phyloP scores from a whole-genome alignment of 2,797 vertebrate species.

The Syncerus caffer region DNA sequence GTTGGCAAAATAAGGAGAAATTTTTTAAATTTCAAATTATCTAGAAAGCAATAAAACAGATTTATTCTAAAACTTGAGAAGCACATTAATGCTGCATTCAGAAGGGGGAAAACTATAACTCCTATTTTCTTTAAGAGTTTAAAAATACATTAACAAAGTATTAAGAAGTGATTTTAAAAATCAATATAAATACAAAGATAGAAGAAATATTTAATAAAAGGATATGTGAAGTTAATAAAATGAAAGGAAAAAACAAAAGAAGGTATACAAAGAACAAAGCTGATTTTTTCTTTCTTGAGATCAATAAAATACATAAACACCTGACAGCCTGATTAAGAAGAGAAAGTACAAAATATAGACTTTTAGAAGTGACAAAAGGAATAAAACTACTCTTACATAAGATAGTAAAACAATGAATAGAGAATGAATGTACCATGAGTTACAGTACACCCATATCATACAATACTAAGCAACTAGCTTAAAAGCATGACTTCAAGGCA shows the following conservation, averaged over 20 bases:
- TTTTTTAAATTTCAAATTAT: not conserved
- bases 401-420: not conserved
- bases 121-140: not conserved
- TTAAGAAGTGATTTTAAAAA: not conserved
- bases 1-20: not conserved
- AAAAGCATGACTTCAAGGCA: not conserved
- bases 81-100: not conserved
- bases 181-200: not conserved
- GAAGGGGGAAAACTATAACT: not conserved
- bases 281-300: not conserved
- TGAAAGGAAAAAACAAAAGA: not conserved
- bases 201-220: not conserved
- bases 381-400: not conserved
- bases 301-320: not conserved
- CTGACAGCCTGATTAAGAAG: not conserved
- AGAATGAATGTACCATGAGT: not conserved
- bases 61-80: not conserved
- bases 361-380: not conserved
- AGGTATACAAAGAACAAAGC: not conserved
- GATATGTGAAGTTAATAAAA: slow-evolving; percentile 7
- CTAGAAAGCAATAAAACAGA: not conserved
- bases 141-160: not conserved
- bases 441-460: not conserved
- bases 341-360: not conserved
- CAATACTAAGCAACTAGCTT: not conserved